Base-by-base conservation (phyloP, 2,113 vertebrate genomes). In the Mandrillus leucophaeus region DNA sequence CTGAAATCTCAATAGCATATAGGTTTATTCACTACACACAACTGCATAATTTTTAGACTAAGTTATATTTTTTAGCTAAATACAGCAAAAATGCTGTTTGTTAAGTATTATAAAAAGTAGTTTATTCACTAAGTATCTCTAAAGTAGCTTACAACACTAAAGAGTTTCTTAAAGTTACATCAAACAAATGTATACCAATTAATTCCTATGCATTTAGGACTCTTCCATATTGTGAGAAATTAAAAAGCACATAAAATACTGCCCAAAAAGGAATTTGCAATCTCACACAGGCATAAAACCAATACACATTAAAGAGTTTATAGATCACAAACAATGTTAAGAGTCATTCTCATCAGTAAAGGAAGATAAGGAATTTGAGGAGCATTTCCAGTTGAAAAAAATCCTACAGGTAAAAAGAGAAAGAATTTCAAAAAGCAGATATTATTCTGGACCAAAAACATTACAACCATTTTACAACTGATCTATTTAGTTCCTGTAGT, bases 1-100 rank as follows among this genome's bases (percentile, higher is more conserved):
- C 75, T 94, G 12, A 96, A 97, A 89, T 84, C 5, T 13, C 32
- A 80, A 76, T 88, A 55, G 85, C 48, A 80, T 73, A 90, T 68
- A 90, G 90, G n/a, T 85, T 32, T 93, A 85, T 88, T 80, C 43
- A 96, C 79, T n/a, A 84, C 1, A 70, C 16, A 86, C 93, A 97
- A 90, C 6, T 48, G 9, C 1, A 48, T 66, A 86, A 87, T 32
- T 81, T 64, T 93, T 25, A 89, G n/a, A 87, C 3, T 61, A 90
- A 61, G 23, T 90, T 90, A 75, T n/a, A 80, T 25, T 94, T 97
- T 86, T 87, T 48, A 79, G 4, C 59, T 80, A 80, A 97, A 83
- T 1, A 80, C 6, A 92, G 32, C 38, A 96, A 86, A 82, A 50
- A 61, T 35, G 80, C 45, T 66, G 22, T 57, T 76, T 30, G 12